Base-by-base conservation (phyloP, 2,888 invertebrate genomes). In the Tolmerus cingulatus region DNA sequence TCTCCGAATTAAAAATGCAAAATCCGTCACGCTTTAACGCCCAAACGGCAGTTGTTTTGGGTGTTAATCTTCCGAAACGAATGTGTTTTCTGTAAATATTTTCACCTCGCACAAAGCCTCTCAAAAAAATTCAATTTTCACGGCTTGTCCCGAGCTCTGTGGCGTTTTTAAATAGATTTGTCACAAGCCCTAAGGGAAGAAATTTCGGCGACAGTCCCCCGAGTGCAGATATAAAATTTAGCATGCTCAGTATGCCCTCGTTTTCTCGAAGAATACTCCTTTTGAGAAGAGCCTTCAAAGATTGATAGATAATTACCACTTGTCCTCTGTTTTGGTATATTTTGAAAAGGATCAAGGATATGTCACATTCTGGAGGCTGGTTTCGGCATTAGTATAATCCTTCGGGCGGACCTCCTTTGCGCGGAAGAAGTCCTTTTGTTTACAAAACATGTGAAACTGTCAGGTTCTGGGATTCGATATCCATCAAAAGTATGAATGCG, bases 21-120 rank as follows among this genome's bases (percentile, higher is more conserved):
- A 84, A 23, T 43, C 84, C 37, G 43, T 85, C 46, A 74, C 74
- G 74, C 43, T 85, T 85, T 46, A 85, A 84, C 23, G 19, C 30
- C 43, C 3, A 14, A 85, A 43, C 14, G 40, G 46, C 8, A 85
- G 43, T 27, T 85, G 46, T 40, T 43, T 46, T 34, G 27, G n/a
- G 27, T 43, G 16, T 74, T 85, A 85, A 85, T 85, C 85, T 37
- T 27, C 85, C 85, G 74, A 40, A 46, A 46, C 85, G 74, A 85
- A 85, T 85, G 37, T 85, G 74, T 85, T 85, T 85, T 74, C 46
- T 74, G 85, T 85, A 85, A 85, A 85, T 85, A 85, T 85, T 85
- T 85, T 85, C 74, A 85, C 74, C 43, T 84, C 30, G 5, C 16
- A 84, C 34, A 84, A 84, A 84, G 84, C 30, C 85, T 74, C 37